Conservation (phyloP, 2,113 vertebrate genomes). For the Mus pahari region DNA sequence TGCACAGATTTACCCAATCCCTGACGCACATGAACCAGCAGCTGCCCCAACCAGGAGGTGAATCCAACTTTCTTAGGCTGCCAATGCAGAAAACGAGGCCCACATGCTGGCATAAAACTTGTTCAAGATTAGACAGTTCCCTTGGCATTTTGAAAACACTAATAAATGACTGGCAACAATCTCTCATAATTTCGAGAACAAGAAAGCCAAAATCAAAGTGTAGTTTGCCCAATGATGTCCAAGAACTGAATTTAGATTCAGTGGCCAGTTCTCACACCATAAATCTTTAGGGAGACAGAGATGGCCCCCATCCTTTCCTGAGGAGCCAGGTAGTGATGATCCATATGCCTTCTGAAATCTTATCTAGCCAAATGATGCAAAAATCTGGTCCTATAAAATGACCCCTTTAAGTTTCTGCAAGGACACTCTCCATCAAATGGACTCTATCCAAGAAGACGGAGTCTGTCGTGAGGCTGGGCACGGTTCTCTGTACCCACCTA, state of each 20-base stretch:
- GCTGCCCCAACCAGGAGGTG: neutral
- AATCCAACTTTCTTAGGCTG: neutral
- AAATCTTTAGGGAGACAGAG: neutral
- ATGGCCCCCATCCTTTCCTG: neutral
- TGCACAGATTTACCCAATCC: neutral
- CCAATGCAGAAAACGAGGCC: neutral
- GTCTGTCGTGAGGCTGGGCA: neutral
- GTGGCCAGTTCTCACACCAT: neutral
- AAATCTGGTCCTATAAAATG: neutral
- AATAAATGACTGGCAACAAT: neutral
- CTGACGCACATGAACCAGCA: neutral
- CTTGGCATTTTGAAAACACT: conserved; percentile 8
- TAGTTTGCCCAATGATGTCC: neutral
- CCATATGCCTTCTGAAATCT: neutral
- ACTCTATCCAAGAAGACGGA: neutral
- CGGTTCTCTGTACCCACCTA: neutral
- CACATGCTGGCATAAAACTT: neutral
- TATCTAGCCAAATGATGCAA: neutral
- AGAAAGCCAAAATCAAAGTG: neutral
- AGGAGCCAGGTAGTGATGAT: neutral
- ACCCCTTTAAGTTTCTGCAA: neutral
- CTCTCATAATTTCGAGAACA: neutral
- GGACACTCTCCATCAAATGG: neutral
- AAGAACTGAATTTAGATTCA: neutral
- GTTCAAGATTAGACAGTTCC: neutral